Conservation (phyloP, 2,113 vertebrate genomes). For the Macquaria ambigua region DNA sequence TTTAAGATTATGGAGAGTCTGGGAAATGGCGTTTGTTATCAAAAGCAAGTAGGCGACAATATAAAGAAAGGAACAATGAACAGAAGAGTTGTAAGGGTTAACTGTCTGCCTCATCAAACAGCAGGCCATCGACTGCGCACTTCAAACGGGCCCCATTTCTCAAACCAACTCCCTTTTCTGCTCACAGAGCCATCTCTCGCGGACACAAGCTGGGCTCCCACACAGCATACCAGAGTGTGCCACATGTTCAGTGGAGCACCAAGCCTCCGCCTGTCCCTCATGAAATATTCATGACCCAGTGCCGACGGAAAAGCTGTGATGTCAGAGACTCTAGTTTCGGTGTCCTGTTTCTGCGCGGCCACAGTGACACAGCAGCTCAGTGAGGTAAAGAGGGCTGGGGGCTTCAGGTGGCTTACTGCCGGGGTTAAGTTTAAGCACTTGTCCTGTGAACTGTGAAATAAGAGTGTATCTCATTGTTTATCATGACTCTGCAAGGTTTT, state of each 20-base stretch:
- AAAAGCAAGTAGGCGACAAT: neutral
- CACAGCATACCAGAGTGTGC: constrained; percentile 57
- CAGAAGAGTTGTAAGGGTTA: constrained; percentile 42
- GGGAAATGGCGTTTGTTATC: constrained; percentile 44
- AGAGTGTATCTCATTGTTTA: constrained; percentile 27
- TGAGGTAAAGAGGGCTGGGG: constrained; percentile 33
- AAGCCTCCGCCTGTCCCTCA: constrained; percentile 69
- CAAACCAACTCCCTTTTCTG: constrained; percentile 34
- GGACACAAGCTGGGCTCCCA: constrained; percentile 48
- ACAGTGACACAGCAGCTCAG: constrained; percentile 65
- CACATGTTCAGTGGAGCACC: constrained; percentile 71
- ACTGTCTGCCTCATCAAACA: constrained; percentile 43
- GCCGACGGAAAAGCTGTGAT: constrained; percentile 77
- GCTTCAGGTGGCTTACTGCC: constrained; percentile 31
- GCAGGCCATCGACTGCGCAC: constrained; percentile 4
- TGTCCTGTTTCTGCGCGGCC: constrained; percentile 66
- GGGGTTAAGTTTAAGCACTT: constrained; percentile 47
- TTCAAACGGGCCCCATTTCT: constrained; percentile 41
- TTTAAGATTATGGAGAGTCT: constrained; percentile 1
- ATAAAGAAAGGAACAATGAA: constrained; percentile 20
- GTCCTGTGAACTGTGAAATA: constrained; percentile 55
- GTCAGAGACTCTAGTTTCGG: constrained; percentile 78
- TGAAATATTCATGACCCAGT: constrained; percentile 75
- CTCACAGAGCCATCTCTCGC: constrained; percentile 35
- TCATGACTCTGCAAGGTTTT: constrained; percentile 8